These are phyloP conservation scores for Nematostella vectensis DNA, from an alignment of 92 coral and sea anemone species.

Conservation along the genomic window DNA sequence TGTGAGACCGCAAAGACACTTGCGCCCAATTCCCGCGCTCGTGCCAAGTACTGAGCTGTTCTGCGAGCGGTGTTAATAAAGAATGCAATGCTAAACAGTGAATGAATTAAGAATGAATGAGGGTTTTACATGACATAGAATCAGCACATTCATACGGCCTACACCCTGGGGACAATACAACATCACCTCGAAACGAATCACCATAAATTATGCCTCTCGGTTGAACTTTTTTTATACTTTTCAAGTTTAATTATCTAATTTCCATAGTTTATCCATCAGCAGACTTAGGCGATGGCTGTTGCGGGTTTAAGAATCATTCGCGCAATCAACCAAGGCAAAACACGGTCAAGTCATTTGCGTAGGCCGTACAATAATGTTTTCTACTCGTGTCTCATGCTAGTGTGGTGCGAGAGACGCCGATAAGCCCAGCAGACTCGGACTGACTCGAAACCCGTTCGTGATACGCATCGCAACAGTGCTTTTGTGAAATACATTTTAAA, in stretches of 20 bases:
- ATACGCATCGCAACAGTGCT: too few species aligned
- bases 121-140: conserved; percentile 23
- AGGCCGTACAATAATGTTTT: too few species aligned
- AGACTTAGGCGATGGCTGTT: not conserved
- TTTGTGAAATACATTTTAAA: too few species aligned
- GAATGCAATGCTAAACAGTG: conserved; percentile 8
- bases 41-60: not conserved
- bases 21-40: not conserved
- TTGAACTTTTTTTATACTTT: not conserved
- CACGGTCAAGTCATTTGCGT: too few species aligned
- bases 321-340: too few species aligned
- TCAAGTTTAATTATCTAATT: not conserved
- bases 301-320: too few species aligned
- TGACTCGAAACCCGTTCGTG: too few species aligned
- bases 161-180: conserved; percentile 11
- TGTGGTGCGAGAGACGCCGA: too few species aligned
- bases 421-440: too few species aligned
- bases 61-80: conserved; percentile 1
- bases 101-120: conserved; percentile 7
- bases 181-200: too few species aligned
- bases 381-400: too few species aligned
- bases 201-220: not conserved
- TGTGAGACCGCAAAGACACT: conserved; percentile 10
- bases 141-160: conserved; percentile 13
- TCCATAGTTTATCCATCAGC: not conserved